Percentiles rank a stretch among this genome's conserved stretches.
Conservation (phyloP, 2,113 vertebrate genomes). For the Chascanopsetta lugubris region DNA sequence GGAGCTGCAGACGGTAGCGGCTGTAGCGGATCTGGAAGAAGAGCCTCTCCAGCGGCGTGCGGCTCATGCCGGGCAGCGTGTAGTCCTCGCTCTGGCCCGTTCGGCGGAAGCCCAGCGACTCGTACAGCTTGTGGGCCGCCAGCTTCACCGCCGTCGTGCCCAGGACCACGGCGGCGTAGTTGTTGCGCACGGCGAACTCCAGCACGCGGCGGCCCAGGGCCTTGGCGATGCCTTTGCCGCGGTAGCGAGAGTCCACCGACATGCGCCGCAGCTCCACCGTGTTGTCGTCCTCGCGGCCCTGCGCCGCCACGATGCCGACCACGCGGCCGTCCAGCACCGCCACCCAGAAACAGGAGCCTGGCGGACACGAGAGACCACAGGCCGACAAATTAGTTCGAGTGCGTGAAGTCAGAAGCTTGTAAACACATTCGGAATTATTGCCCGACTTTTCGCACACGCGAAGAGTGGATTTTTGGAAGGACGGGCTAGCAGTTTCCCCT, state of each 20-base stretch:
- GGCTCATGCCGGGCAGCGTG: conserved; percentile 92
- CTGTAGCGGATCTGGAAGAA: conserved; percentile 99
- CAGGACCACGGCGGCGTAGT: conserved; percentile 93
- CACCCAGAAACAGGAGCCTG: conserved; percentile 99
- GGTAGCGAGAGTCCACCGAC: conserved; percentile 96
- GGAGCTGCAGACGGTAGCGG: conserved; percentile 97
- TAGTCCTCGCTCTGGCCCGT: conserved; percentile 89
- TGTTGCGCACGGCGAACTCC: conserved; percentile 94
- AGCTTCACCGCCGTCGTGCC: conserved; percentile 97
- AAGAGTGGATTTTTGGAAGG: too few relatives aligned
- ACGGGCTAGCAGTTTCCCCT: too few relatives aligned
- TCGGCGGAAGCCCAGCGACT: conserved; percentile 97
- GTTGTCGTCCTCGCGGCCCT: conserved; percentile 93
- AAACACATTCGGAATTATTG: neutral
- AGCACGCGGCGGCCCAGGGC: conserved; percentile 94
- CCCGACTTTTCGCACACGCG: too few relatives aligned
- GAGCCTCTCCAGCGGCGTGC: conserved; percentile 91
- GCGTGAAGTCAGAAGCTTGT: neutral
- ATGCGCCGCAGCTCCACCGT: conserved; percentile 94
- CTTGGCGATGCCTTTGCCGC: conserved; percentile 97
- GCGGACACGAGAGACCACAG: neutral
- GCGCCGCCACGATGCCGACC: conserved; percentile 94
- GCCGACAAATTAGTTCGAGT: neutral
- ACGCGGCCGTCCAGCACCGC: conserved; percentile 92
- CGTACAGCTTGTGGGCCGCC: conserved; percentile 98